Evolutionary conservation across 2,797 vertebrate species (phyloP).

Genomic region (Lutjanus argentimaculatus): DNA sequence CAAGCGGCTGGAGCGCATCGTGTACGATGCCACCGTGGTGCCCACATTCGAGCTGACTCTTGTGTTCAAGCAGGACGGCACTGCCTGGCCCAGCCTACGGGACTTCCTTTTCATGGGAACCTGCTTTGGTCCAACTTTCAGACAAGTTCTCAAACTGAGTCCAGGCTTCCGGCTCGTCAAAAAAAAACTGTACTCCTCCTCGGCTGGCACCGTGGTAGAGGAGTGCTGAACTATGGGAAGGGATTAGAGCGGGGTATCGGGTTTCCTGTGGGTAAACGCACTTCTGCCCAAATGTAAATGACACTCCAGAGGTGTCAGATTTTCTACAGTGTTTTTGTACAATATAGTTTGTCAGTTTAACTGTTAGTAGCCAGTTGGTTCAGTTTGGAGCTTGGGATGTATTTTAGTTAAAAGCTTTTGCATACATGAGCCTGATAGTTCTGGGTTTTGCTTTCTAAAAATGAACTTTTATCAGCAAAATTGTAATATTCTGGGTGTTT

Average conservation of each 20-base stretch:
- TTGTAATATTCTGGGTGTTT: constrained; percentile 39
- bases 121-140: constrained; percentile 87
- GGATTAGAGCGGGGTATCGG: constrained; percentile 1
- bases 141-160: constrained; percentile 88
- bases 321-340: constrained; percentile 78
- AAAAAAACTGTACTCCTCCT: constrained; percentile 91
- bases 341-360: constrained; percentile 52
- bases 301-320: constrained; percentile 64
- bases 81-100: constrained; percentile 89
- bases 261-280: constrained; percentile 67
- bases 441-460: constrained; percentile 48
- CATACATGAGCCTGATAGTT: constrained; percentile 33
- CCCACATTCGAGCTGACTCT: constrained; percentile 93
- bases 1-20: constrained; percentile 89
- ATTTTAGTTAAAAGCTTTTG: constrained; percentile 24
- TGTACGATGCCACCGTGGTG: constrained; percentile 88
- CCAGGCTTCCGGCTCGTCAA: constrained; percentile 92
- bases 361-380: constrained; percentile 42
- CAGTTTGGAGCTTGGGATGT: constrained; percentile 36
- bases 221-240: constrained; percentile 84
- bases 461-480: constrained; percentile 35
- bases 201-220: constrained; percentile 89
- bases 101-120: constrained; percentile 89
- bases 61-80: constrained; percentile 91
- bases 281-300: constrained; percentile 76